Evolutionary conservation across 2,797 vertebrate species (phyloP).

Genomic region (Nasua narica): DNA sequence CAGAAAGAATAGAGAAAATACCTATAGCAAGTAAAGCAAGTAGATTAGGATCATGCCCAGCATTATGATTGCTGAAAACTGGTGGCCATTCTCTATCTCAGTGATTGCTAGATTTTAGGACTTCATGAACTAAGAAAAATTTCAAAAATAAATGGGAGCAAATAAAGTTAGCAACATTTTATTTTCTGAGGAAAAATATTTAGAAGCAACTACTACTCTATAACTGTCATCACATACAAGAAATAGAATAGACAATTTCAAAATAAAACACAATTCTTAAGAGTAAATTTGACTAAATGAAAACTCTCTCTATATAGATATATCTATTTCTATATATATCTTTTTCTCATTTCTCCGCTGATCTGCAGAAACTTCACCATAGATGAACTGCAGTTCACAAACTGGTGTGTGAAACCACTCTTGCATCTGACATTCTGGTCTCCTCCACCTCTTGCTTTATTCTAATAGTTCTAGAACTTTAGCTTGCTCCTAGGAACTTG

Average conservation of each 20-base stretch:
- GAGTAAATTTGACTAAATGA: background rate
- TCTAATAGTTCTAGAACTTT: slow-evolving; percentile 31
- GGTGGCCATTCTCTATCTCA: background rate
- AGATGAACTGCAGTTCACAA: background rate
- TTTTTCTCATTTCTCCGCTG: background rate
- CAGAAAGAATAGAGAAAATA: background rate
- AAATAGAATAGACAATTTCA: background rate
- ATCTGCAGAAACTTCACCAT: background rate
- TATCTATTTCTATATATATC: background rate
- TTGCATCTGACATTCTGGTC: background rate
- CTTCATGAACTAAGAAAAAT: background rate
- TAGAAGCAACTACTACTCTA: background rate
- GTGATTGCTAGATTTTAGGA: background rate
- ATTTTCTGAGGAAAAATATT: slow-evolving; percentile 14
- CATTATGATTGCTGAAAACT: background rate
- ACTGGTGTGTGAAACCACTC: background rate
- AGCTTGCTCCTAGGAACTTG: background rate
- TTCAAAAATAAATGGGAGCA: background rate
- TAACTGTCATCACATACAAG: background rate
- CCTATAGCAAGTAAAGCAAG: background rate
- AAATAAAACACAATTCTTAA: background rate
- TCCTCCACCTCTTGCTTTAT: background rate
- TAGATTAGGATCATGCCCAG: background rate
- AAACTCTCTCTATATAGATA: background rate
- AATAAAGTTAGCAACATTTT: background rate